phyloP scores from a whole-genome alignment of 2,888 invertebrate species.

The Watsonalla cultraria region DNA sequence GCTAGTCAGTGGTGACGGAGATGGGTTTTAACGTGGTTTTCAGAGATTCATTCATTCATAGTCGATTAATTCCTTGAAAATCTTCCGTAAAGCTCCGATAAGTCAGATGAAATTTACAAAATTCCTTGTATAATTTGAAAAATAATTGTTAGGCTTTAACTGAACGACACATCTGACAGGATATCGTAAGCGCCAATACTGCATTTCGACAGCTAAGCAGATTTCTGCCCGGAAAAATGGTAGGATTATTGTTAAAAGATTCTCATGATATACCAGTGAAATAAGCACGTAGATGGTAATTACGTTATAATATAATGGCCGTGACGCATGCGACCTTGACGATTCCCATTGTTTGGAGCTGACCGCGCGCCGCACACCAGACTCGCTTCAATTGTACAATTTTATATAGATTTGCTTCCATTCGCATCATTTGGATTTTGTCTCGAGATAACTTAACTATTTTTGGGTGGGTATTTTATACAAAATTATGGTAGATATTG shows the following conservation, averaged over 20 bases:
- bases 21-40: neutral
- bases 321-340: conserved; percentile 66
- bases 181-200: neutral
- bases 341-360: conserved; percentile 65
- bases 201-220: neutral
- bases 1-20: conserved; percentile 7
- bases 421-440: neutral
- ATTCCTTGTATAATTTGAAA: too few relatives aligned
- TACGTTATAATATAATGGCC: conserved; percentile 61
- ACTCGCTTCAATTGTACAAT: conserved; percentile 23
- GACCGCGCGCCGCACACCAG: conserved; percentile 31
- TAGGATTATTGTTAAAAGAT: neutral
- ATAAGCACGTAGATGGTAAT: conserved; percentile 52
- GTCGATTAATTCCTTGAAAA: too few relatives aligned
- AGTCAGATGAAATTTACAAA: too few relatives aligned
- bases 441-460: too few relatives aligned
- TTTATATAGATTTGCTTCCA: neutral
- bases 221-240: neutral
- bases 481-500: neutral
- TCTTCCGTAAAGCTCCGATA: too few relatives aligned
- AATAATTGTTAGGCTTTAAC: too few relatives aligned
- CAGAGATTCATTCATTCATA: neutral
- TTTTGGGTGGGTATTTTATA: neutral
- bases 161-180: too few relatives aligned
- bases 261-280: conserved; percentile 3